These are phyloP conservation scores for Zhuqinia jingwanae DNA, from an alignment of 2,888 invertebrate species.

Conservation along the genomic window DNA sequence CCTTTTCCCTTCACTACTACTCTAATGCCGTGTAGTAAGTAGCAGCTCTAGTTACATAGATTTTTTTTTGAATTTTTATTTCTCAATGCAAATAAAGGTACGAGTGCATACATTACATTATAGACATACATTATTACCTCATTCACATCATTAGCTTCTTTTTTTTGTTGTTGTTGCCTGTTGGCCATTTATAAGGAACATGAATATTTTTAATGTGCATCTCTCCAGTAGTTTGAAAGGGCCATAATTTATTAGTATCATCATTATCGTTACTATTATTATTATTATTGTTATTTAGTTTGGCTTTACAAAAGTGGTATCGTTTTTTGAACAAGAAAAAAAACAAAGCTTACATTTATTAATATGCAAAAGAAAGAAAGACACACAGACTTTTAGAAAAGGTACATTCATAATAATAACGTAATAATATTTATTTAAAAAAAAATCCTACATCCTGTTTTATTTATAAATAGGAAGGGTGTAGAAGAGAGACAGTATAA, in stretches of 20 bases:
- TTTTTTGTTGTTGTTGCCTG: constrained; percentile 32
- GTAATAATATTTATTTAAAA: not conserved
- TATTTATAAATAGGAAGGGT: not conserved
- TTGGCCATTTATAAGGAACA: constrained; percentile 38
- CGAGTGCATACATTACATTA: constrained; percentile 36
- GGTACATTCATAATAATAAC: not conserved
- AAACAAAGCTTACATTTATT: constrained; percentile 14
- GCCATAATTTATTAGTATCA: constrained; percentile 36
- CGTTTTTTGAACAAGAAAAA: constrained; percentile 19
- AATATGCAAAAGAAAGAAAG: constrained; percentile 54
- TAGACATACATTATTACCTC: too few relatives aligned
- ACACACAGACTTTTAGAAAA: constrained; percentile 38
- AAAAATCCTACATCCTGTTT: not conserved
- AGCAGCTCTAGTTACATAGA: too few relatives aligned
- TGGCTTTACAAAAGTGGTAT: constrained; percentile 27
- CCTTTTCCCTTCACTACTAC: constrained; percentile 30
- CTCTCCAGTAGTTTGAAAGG: constrained; percentile 56
- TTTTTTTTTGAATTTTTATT: too few relatives aligned
- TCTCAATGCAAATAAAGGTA: constrained; percentile 57
- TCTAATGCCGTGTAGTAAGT: too few relatives aligned
- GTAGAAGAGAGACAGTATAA: too few relatives aligned
- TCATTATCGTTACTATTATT: not conserved
- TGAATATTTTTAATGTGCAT: constrained; percentile 53
- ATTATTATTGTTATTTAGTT: not conserved
- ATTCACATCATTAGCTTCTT: not conserved